phyloP scores from a whole-genome alignment of 2,113 vertebrate species.

The Brachypteracias leptosomus region DNA sequence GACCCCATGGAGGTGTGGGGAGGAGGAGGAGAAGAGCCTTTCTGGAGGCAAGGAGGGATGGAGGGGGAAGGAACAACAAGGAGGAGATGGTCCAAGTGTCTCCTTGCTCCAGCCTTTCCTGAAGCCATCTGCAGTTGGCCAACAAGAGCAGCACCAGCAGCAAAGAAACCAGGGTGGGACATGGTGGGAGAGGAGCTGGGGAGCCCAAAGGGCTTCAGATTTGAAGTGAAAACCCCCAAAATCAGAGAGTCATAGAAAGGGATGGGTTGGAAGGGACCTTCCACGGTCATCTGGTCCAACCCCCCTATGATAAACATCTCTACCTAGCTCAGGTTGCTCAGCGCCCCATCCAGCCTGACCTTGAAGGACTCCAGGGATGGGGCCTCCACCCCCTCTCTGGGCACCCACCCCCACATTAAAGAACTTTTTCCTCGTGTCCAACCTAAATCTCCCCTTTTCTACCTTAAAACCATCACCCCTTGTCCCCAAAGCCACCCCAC shows the following conservation, averaged over 20 bases:
- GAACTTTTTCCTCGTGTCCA: too few relatives aligned
- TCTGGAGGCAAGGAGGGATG: background rate
- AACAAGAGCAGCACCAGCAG: background rate
- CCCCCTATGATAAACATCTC: too few relatives aligned
- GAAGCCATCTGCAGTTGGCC: background rate
- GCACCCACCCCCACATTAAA: too few relatives aligned
- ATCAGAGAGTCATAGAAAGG: too few relatives aligned
- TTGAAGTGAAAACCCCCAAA: background rate
- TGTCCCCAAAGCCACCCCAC: rapidly evolving
- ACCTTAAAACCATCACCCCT: background rate
- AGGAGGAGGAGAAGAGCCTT: background rate
- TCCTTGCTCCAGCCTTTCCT: background rate
- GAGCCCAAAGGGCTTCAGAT: background rate
- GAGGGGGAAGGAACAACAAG: background rate
- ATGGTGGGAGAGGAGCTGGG: background rate
- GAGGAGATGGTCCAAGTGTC: background rate
- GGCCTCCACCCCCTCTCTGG: too few relatives aligned
- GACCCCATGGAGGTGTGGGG: rapidly evolving
- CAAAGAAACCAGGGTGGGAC: background rate
- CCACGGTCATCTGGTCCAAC: too few relatives aligned
- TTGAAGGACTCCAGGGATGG: too few relatives aligned
- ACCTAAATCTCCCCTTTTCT: too few relatives aligned
- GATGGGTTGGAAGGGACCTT: too few relatives aligned
- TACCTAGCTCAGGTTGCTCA: too few relatives aligned
- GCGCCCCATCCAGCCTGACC: too few relatives aligned